A percentile compares a stretch with the other conserved stretches of the same genome.
phyloP scores from a whole-genome alignment of 1,140 invertebrate species.

The Hirudo medicinalis region DNA sequence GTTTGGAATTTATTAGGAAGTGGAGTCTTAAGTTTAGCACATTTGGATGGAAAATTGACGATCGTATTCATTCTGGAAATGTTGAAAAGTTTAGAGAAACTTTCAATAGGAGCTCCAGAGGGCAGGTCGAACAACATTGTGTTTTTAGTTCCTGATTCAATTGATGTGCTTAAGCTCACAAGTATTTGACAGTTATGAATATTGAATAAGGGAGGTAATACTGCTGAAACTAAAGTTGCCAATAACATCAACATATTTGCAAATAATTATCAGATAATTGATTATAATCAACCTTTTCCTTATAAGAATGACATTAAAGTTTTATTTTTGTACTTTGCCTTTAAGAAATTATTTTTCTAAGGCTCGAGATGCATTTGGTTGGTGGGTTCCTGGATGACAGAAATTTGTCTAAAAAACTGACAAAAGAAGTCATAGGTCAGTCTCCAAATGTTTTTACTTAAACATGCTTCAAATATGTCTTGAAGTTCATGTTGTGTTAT shows the following conservation, averaged over 20 bases:
- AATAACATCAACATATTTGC: too few species aligned
- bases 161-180: too few species aligned
- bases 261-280: too few species aligned
- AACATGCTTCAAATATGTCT: too few species aligned
- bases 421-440: neutral
- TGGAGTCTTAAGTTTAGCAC: neutral
- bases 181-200: too few species aligned
- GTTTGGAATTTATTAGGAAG: neutral
- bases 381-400: neutral
- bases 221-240: too few species aligned
- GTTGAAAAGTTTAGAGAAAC: neutral
- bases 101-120: neutral
- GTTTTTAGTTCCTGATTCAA: too few species aligned
- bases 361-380: neutral
- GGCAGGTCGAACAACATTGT: conserved; percentile 1
- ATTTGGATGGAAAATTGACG: neutral
- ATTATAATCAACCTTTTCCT: neutral
- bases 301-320: neutral
- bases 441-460: neutral
- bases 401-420: conserved; percentile 8
- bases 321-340: neutral
- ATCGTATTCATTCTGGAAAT: neutral
- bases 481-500: too few species aligned
- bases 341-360: neutral
- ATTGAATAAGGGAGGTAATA: too few species aligned